A percentile compares a stretch with the other conserved stretches of the same genome.
These are phyloP conservation scores for Hippocampus abdominalis DNA, from an alignment of 2,113 vertebrate species.

Conservation along the genomic window DNA sequence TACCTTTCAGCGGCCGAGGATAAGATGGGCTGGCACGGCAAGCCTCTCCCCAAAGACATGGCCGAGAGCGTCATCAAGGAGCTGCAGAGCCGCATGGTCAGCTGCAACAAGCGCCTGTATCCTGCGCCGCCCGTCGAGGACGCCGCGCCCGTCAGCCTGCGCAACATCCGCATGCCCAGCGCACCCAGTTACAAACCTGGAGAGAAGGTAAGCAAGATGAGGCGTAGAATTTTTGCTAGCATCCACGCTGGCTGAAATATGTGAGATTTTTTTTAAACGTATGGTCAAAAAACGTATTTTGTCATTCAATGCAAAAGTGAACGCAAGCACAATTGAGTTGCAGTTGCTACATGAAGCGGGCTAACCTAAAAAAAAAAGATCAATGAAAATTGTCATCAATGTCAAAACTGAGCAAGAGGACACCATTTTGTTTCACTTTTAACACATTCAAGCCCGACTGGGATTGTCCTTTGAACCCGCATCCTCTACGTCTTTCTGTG, in stretches of 20 bases:
- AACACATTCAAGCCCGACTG: too few species aligned
- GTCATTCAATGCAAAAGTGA: too few species aligned
- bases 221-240: neutral
- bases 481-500: neutral
- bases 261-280: neutral
- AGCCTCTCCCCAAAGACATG: conserved; percentile 88
- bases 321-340: too few species aligned
- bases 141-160: conserved; percentile 78
- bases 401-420: too few species aligned
- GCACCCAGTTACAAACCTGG: conserved; percentile 86
- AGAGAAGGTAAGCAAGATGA: conserved; percentile 79
- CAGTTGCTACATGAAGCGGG: too few species aligned
- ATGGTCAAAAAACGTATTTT: too few species aligned
- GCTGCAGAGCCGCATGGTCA: conserved; percentile 80
- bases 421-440: too few species aligned
- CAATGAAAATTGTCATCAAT: too few species aligned
- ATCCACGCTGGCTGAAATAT: neutral
- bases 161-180: conserved; percentile 85
- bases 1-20: conserved; percentile 81
- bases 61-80: conserved; percentile 84
- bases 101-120: conserved; percentile 84
- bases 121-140: conserved; percentile 81
- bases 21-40: conserved; percentile 92
- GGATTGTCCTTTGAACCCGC: too few species aligned
- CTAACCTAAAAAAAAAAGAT: too few species aligned